These are phyloP conservation scores for Meta bourneti DNA, from an alignment of 2,888 invertebrate genomes.

Conservation along the genomic window DNA sequence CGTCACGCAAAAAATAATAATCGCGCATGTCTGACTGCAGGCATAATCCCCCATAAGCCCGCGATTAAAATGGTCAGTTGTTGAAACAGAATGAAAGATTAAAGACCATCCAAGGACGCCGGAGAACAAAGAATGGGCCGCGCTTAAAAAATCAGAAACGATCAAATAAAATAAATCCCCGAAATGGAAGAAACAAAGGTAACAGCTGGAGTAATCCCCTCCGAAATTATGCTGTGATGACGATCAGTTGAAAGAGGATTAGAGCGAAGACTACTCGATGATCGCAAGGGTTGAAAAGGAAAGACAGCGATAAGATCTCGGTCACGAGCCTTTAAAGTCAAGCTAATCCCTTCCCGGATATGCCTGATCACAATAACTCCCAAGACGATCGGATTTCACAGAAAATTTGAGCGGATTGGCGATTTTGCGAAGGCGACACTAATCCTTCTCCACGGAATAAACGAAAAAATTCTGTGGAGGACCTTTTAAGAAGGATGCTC, in stretches of 20 bases:
- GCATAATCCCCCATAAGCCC: constrained; percentile 2
- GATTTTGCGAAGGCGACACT: constrained; percentile 71
- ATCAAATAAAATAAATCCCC: constrained; percentile 33
- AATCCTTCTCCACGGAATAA: constrained; percentile 65
- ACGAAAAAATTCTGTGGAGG: constrained; percentile 60
- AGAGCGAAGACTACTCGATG: constrained; percentile 61
- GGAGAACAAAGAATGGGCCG: constrained; percentile 5
- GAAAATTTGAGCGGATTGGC: constrained; percentile 75
- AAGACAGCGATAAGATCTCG: constrained; percentile 70
- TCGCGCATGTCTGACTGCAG: no score
- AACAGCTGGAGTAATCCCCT: constrained; percentile 64
- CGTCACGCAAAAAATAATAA: no score
- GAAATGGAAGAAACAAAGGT: constrained; percentile 35
- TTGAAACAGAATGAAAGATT: constrained; percentile 20
- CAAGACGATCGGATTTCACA: constrained; percentile 69
- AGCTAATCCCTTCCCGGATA: constrained; percentile 73
- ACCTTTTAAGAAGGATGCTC: constrained; percentile 61
- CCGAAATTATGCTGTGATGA: constrained; percentile 69
- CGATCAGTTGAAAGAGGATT: constrained; percentile 73
- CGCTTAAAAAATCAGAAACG: constrained; percentile 14
- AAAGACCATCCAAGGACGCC: constrained; percentile 11
- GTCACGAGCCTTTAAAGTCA: constrained; percentile 72
- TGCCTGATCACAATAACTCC: constrained; percentile 74
- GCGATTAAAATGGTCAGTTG: constrained; percentile 25
- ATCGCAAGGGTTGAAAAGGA: constrained; percentile 38